Conservation (phyloP, 2,888 invertebrate species). For the Baronia brevicornis region DNA sequence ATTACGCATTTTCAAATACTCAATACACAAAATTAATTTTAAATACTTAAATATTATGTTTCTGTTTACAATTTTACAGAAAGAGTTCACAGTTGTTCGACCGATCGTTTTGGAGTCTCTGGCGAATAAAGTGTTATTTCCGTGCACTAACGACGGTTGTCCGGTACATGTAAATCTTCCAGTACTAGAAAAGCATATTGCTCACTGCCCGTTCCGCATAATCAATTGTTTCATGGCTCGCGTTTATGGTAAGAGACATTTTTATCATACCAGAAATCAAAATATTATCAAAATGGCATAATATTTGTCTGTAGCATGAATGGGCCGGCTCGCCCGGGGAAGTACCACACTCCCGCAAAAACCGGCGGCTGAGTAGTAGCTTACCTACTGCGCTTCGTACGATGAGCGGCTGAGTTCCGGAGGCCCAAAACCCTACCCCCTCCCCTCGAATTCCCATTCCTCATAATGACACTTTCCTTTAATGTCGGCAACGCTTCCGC, state of each 20-base stretch:
- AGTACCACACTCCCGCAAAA: too few species aligned
- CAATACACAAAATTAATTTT: too few species aligned
- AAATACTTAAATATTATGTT: constrained; percentile 6
- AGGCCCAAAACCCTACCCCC: constrained; percentile 6
- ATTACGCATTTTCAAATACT: too few species aligned
- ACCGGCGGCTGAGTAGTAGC: too few species aligned
- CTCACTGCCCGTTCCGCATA: constrained; percentile 59
- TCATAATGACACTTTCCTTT: too few species aligned
- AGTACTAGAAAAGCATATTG: constrained; percentile 67
- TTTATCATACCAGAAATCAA: constrained; percentile 2
- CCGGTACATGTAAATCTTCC: constrained; percentile 70
- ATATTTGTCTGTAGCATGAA: too few species aligned
- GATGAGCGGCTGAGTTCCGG: too few species aligned
- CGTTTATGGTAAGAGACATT: constrained; percentile 52
- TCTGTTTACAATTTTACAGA: constrained; percentile 45
- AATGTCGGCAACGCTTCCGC: too few species aligned
- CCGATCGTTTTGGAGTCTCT: constrained; percentile 75
- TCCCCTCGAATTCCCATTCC: too few species aligned
- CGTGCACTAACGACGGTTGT: constrained; percentile 76
- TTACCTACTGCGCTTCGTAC: too few species aligned
- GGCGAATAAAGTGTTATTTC: constrained; percentile 76
- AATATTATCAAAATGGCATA: too few species aligned
- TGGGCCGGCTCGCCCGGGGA: too few species aligned
- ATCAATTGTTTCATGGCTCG: constrained; percentile 72
- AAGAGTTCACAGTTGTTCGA: constrained; percentile 69